Evolutionary conservation across 2,113 vertebrate genomes (phyloP).

Genomic region (Oenanthe melanoleuca): DNA sequence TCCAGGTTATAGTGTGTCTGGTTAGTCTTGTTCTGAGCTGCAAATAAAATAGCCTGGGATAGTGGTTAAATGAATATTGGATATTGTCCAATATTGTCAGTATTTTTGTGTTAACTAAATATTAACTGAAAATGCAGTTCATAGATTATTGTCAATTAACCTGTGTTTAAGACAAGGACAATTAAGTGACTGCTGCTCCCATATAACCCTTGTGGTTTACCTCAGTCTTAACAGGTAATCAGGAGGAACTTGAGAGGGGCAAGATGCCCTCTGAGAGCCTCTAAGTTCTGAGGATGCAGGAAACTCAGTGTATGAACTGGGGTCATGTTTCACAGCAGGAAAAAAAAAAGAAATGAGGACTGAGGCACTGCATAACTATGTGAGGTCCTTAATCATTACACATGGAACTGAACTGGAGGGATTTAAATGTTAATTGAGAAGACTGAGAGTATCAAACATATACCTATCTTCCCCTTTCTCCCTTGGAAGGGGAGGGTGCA

Average conservation of each 20-base stretch:
- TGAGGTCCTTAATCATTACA: background rate
- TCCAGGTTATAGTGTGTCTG: background rate
- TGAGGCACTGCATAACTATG: background rate
- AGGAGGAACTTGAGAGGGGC: background rate
- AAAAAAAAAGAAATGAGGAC: background rate
- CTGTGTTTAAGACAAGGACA: background rate
- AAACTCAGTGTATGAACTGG: background rate
- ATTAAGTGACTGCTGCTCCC: background rate
- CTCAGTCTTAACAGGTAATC: background rate
- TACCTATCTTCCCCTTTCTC: background rate
- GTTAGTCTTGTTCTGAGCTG: background rate
- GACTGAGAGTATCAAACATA: background rate
- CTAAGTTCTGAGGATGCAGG: background rate
- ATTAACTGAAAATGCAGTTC: background rate
- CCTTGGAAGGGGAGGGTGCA: rapidly evolving
- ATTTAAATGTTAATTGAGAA: background rate
- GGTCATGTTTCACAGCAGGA: background rate
- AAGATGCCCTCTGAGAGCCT: background rate
- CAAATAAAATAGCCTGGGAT: background rate
- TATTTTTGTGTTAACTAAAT: background rate
- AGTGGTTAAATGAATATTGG: background rate
- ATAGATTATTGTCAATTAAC: background rate
- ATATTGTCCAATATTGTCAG: background rate
- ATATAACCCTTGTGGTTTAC: background rate
- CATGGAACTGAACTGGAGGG: background rate